Evolutionary conservation across 2,113 vertebrate genomes (phyloP).

Genomic region (Nycticebus coucang): DNA sequence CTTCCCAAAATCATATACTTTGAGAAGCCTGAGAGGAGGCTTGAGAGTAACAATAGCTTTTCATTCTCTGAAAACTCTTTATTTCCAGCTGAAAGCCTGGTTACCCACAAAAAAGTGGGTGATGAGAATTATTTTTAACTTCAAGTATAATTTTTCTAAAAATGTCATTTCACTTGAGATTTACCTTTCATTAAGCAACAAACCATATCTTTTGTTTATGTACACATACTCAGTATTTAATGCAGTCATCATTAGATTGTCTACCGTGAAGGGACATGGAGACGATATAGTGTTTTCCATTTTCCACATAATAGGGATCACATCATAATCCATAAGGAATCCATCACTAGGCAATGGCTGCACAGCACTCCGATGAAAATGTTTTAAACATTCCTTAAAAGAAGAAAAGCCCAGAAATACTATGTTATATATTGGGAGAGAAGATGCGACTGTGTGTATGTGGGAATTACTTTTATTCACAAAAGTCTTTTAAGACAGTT

Average conservation of each 20-base stretch:
- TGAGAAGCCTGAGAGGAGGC: neutral
- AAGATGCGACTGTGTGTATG: neutral
- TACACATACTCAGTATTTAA: neutral
- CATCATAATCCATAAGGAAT: neutral
- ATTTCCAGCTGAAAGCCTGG: neutral
- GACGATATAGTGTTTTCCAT: neutral
- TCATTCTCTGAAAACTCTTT: conserved; percentile 26
- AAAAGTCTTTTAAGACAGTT: neutral
- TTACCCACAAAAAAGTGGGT: neutral
- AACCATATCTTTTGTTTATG: neutral
- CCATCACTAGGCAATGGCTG: neutral
- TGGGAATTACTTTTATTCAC: neutral
- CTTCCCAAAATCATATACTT: conserved; percentile 29
- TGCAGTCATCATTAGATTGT: neutral
- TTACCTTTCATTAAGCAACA: conserved; percentile 32
- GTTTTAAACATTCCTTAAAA: conserved; percentile 12
- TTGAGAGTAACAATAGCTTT: neutral
- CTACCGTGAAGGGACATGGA: neutral
- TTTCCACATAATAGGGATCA: conserved; percentile 35
- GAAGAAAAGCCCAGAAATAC: neutral
- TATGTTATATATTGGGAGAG: neutral
- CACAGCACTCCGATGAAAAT: conserved; percentile 14
- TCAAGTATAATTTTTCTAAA: conserved; percentile 7
- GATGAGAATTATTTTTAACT: neutral
- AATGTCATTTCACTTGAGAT: conserved; percentile 15